Evolutionary conservation across 2,888 invertebrate species (phyloP), one percentile per base, ranked within the genome.

Genomic region (Cacoxenus indagator): DNA sequence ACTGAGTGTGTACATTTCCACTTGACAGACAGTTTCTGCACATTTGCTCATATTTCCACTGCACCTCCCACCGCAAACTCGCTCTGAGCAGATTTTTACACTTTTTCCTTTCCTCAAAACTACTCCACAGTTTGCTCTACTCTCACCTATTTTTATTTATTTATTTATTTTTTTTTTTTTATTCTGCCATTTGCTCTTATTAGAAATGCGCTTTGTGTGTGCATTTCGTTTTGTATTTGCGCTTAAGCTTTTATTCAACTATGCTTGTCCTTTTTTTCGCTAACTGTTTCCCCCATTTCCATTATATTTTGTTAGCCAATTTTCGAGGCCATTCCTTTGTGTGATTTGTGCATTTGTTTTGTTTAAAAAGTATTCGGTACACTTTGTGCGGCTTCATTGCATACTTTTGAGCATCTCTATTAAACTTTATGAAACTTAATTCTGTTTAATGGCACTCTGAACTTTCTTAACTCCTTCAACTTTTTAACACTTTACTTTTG

Each of bases 21-120:
- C 46, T 65, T 59, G 69, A 67, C 65, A 70, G 62, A 75, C 78
- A 78, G 78, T 82, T 82, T 83, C 76, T 74, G 77, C 65, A 27
- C 26, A 27, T 55, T 55, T 67, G 69, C 70, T 26, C 22, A 73
- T 75, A 76, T 76, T 78, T 75, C 74, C 74, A n/a, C 31, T 31
- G 29, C 17, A 31, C 2, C 17, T 61, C 17, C 17, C 24, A 9
- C 27, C 29, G 11, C 9, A 31, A 46, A 22, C 6, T 45, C 6
- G 4, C 64, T 46, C 22, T 22, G 17, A 64, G 51, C 48, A 57
- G 24, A 64, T 68, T 29, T 31, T 46, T 11, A 26, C 55, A 9
- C 55, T 55, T 27, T 45, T 48, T 6, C 9, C 31, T 48, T 11
- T 54, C 46, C 17, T 55, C 29, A 26, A 11, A 54, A 22, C 17